Percentiles rank a stretch among this genome's conserved stretches.
Evolutionary conservation across 2,888 invertebrate genomes (phyloP).

Genomic region (Eulithis testata): DNA sequence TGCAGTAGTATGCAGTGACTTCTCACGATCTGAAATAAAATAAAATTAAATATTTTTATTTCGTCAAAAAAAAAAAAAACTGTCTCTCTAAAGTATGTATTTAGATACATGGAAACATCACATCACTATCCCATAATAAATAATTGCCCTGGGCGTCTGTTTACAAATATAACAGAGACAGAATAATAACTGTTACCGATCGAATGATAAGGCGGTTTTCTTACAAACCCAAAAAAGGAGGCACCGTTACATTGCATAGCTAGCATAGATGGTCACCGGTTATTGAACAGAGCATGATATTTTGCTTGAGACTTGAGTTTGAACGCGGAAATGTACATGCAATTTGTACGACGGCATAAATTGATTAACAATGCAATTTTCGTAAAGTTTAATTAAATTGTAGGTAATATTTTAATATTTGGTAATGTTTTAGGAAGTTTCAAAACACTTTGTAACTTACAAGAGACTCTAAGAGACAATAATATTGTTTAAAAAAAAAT

Average conservation of each 20-base stretch:
- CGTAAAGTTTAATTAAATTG: background rate
- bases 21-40: slow-evolving; percentile 4
- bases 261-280: slow-evolving; percentile 26
- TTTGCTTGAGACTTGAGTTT: slow-evolving; percentile 13
- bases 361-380: background rate
- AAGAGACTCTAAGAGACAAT: background rate
- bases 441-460: too few relatives aligned
- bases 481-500: background rate
- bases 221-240: slow-evolving; percentile 32
- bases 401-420: too few relatives aligned
- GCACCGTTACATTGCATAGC: slow-evolving; percentile 28
- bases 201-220: slow-evolving; percentile 29
- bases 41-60: background rate
- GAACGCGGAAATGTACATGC: background rate
- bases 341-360: background rate
- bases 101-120: slow-evolving; percentile 3
- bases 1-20: background rate
- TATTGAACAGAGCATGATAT: slow-evolving; percentile 16
- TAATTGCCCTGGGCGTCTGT: slow-evolving; percentile 24
- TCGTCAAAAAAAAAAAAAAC: too few relatives aligned
- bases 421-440: background rate
- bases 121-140: slow-evolving; percentile 16
- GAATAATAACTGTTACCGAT: slow-evolving; percentile 27
- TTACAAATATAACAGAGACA: slow-evolving; percentile 27
- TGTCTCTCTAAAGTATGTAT: too few relatives aligned